Percentiles rank a stretch among this genome's conserved stretches.
Evolutionary conservation across 2,888 invertebrate genomes (phyloP).

Genomic region (Caenorhabditis afra): DNA sequence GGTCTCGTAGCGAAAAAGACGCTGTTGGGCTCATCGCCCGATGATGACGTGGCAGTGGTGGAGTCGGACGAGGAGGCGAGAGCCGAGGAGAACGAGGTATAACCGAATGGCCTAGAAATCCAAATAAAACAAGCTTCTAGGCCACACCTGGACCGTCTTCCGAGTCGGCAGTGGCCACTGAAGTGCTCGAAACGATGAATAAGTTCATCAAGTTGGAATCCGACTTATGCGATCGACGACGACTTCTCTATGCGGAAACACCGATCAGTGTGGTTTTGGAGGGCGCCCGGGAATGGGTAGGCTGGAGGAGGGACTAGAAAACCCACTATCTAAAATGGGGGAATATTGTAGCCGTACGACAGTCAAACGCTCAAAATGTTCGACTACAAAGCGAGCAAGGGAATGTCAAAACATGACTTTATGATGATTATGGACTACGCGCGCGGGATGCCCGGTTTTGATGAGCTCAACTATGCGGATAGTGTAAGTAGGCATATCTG

Average conservation of each 20-base stretch:
- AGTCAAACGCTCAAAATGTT: conserved; percentile 34
- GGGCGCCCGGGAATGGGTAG: conserved; percentile 36
- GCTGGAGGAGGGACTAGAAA: neutral
- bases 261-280: conserved; percentile 45
- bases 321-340: neutral
- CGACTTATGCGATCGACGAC: conserved; percentile 37
- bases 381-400: conserved; percentile 42
- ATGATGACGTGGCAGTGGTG: neutral
- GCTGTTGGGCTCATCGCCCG: neutral
- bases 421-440: conserved; percentile 51
- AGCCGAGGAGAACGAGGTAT: conserved; percentile 10
- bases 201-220: conserved; percentile 43
- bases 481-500: conserved; percentile 31
- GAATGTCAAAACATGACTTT: conserved; percentile 51
- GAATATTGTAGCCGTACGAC: conserved; percentile 48
- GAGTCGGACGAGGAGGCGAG: neutral
- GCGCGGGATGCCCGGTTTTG: conserved; percentile 48
- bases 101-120: neutral
- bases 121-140: neutral
- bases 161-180: neutral
- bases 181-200: conserved; percentile 34
- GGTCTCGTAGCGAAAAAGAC: conserved; percentile 37
- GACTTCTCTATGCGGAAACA: conserved; percentile 41
- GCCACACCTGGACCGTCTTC: conserved; percentile 47
- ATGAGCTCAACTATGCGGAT: conserved; percentile 39